These are phyloP conservation scores for Zingel zingel DNA, from an alignment of 2,113 vertebrate genomes.

Conservation along the genomic window DNA sequence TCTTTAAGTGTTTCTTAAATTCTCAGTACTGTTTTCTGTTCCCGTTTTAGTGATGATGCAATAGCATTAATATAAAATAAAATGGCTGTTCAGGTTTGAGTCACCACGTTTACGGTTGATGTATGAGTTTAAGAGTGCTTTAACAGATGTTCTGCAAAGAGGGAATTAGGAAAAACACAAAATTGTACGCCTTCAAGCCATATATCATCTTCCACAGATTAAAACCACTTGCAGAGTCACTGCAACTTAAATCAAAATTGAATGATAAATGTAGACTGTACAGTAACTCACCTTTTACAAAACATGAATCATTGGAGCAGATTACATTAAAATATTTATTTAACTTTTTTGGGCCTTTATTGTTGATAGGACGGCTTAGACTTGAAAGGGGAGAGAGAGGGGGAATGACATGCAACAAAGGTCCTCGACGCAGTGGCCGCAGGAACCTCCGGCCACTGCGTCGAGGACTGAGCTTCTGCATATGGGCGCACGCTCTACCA, in stretches of 20 bases:
- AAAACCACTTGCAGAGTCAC: slow-evolving; percentile 30
- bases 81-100: slow-evolving; percentile 18
- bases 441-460: no score
- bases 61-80: slow-evolving; percentile 3
- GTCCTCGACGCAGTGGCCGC: no score
- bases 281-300: background rate
- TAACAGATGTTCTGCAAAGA: slow-evolving; percentile 55
- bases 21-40: slow-evolving; percentile 11
- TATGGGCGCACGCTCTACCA: no score
- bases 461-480: no score
- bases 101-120: slow-evolving; percentile 26
- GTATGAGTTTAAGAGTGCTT: slow-evolving; percentile 39
- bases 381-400: no score
- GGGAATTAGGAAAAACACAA: slow-evolving; percentile 16
- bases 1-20: slow-evolving; percentile 2
- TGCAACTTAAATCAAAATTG: slow-evolving; percentile 36
- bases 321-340: background rate
- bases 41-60: slow-evolving; percentile 14
- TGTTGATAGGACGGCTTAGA: no score
- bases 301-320: slow-evolving; percentile 18
- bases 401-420: no score
- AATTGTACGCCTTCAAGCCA: slow-evolving; percentile 6
- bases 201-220: slow-evolving; percentile 31
- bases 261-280: slow-evolving; percentile 17
- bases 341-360: no score